Base-by-base conservation (phyloP, 92 coral and sea anemone species). In the Porites rus region DNA sequence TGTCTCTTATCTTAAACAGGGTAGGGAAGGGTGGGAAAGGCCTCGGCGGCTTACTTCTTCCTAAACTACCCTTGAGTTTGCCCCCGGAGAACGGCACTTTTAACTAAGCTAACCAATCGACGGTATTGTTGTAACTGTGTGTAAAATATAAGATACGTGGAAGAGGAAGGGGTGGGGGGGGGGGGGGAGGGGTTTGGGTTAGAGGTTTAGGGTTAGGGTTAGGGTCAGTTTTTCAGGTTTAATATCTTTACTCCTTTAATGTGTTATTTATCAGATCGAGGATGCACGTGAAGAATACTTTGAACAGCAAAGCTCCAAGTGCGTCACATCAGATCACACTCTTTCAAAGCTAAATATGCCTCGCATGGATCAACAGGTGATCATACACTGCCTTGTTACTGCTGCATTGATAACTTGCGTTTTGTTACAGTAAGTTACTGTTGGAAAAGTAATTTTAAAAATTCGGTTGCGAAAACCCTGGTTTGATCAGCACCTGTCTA, bases 301-400 rank as follows among this genome's bases (percentile, higher is more conserved):
- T 91, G 88, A 94, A 56, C 98, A 95, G 74, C 95, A 92, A 79
- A 92, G 94, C 51, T 83, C 91, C 16, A 92, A 91, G 66, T 92
- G 94, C 78, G 50, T 91, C 22, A 96, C 99, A 4, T 96, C 99
- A 31, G 99, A 96, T 84, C 90, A 94, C 73, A 96, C 99, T 3
- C 88, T 96, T 10, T 85, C 99, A 16, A 94, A 87, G 46, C 92
- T 95, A 64, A 83, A 92, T 14, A 92, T 93, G 67, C 99, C 99
- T 62, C 92, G 87, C 43, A 96, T 96, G 99, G 98, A 96, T 78
- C 95, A 95, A 76, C 87, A 95, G 88, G 99, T 96, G 79, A 14
- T 6, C 4, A 2, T 62, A 20, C 20, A 62, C 17, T 56, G 16
- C 13, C 61, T 56, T 56, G 1, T 56, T 56, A 14, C 61, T 10